A percentile compares a stretch with the other conserved stretches of the same genome.
phyloP scores from a whole-genome alignment of 2,113 vertebrate genomes.

The Tetraodon nigroviridis region DNA sequence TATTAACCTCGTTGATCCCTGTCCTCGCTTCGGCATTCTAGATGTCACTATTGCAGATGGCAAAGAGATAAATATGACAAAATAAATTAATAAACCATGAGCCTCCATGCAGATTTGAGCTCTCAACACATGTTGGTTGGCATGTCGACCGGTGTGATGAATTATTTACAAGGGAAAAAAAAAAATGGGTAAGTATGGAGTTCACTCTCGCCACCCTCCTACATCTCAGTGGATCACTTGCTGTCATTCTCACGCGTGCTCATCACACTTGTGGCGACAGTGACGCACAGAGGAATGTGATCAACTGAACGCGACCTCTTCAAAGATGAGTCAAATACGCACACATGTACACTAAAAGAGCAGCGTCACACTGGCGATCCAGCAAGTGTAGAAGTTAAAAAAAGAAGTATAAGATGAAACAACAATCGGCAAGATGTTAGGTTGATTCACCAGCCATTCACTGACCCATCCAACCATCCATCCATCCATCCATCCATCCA shows the following conservation, averaged over 20 bases:
- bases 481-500: too few species aligned
- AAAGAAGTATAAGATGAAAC: neutral
- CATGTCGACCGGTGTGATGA: slow-evolving; percentile 22
- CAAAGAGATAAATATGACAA: too few species aligned
- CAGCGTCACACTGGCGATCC: slow-evolving; percentile 14
- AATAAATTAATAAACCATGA: neutral
- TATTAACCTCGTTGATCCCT: too few species aligned
- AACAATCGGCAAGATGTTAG: too few species aligned
- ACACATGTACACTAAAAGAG: slow-evolving; percentile 38
- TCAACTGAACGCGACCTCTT: slow-evolving; percentile 43
- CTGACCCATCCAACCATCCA: too few species aligned
- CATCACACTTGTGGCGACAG: slow-evolving; percentile 50
- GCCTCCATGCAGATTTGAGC: slow-evolving; percentile 13
- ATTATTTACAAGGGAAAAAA: slow-evolving; percentile 36
- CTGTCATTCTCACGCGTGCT: slow-evolving; percentile 52
- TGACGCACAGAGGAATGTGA: slow-evolving; percentile 57
- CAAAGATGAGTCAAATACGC: slow-evolving; percentile 37
- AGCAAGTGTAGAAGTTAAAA: neutral
- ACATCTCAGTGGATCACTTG: slow-evolving; percentile 35
- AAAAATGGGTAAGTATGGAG: slow-evolving; percentile 38
- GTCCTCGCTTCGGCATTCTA: too few species aligned
- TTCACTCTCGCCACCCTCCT: slow-evolving; percentile 41
- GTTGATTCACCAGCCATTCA: too few species aligned
- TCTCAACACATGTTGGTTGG: slow-evolving; percentile 40
- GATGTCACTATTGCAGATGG: too few species aligned